These are phyloP conservation scores for Cercopithecus petaurista DNA, from an alignment of 2,797 vertebrate species.

Conservation along the genomic window DNA sequence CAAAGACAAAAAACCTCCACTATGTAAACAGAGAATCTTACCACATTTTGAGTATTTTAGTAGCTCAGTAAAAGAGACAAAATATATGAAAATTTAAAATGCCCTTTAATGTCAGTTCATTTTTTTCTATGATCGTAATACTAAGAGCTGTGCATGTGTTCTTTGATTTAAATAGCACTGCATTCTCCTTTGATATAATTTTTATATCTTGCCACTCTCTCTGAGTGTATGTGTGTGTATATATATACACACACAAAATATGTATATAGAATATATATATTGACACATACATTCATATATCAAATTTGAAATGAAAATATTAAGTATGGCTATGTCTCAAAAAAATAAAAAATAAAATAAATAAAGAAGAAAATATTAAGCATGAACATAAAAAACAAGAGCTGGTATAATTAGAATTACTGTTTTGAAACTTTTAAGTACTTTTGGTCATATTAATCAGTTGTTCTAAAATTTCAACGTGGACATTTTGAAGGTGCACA, in stretches of 20 bases:
- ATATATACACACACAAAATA: too few species aligned
- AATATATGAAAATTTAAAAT: background rate
- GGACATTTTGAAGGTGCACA: constrained; percentile 71
- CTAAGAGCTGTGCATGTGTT: background rate
- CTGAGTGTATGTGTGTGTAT: too few species aligned
- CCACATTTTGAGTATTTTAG: background rate
- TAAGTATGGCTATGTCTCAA: background rate
- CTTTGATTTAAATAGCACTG: background rate
- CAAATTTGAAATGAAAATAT: constrained; percentile 6
- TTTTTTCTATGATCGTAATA: background rate
- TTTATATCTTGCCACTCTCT: background rate
- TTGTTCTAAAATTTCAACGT: background rate
- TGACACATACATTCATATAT: background rate
- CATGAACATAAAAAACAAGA: background rate
- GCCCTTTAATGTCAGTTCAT: background rate
- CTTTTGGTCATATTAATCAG: constrained; percentile 61
- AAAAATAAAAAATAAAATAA: too few species aligned
- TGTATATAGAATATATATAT: background rate
- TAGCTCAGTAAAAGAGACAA: background rate
- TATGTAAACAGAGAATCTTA: constrained; percentile 19
- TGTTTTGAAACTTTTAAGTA: constrained; percentile 40
- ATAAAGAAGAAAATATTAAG: constrained; percentile 45
- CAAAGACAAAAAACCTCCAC: background rate
- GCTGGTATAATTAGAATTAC: constrained; percentile 48
- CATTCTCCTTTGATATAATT: background rate